A percentile compares a stretch with the other conserved stretches of the same genome.
These are phyloP conservation scores for Odobenus rosmarus DNA, from an alignment of 2,113 vertebrate genomes.

Conservation along the genomic window DNA sequence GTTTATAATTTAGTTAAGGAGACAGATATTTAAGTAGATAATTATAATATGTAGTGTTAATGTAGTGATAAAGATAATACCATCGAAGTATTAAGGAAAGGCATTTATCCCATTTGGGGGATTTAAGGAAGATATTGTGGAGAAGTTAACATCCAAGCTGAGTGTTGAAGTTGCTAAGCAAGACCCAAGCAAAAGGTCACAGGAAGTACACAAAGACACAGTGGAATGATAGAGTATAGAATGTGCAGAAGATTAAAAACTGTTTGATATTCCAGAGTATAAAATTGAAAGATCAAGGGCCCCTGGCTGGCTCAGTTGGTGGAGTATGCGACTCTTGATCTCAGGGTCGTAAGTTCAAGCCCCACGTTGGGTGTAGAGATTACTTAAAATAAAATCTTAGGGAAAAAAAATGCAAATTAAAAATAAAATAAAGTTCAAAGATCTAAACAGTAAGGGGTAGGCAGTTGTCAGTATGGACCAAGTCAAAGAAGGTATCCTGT, in stretches of 20 bases:
- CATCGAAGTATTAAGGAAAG: background rate
- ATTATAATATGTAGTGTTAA: background rate
- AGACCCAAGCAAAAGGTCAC: background rate
- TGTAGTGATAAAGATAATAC: background rate
- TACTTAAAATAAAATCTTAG: background rate
- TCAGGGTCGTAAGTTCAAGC: background rate
- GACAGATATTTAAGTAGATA: background rate
- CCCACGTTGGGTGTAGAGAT: background rate
- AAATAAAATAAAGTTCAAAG: background rate
- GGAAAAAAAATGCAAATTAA: background rate
- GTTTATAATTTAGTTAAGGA: conserved; percentile 8
- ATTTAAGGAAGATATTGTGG: background rate
- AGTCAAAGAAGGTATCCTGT: background rate
- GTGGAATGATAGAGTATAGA: background rate
- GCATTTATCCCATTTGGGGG: background rate
- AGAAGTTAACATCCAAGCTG: background rate
- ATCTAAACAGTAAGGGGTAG: background rate
- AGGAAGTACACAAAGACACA: background rate
- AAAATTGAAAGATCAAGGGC: background rate
- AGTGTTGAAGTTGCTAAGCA: background rate
- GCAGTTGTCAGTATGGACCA: background rate
- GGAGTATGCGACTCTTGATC: background rate
- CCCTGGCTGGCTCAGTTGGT: background rate
- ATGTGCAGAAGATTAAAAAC: background rate
- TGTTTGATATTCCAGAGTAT: background rate